A percentile compares a stretch with the other conserved stretches of the same genome.
Evolutionary conservation across 2,888 invertebrate genomes (phyloP).

Genomic region (Colostygia pectinataria): DNA sequence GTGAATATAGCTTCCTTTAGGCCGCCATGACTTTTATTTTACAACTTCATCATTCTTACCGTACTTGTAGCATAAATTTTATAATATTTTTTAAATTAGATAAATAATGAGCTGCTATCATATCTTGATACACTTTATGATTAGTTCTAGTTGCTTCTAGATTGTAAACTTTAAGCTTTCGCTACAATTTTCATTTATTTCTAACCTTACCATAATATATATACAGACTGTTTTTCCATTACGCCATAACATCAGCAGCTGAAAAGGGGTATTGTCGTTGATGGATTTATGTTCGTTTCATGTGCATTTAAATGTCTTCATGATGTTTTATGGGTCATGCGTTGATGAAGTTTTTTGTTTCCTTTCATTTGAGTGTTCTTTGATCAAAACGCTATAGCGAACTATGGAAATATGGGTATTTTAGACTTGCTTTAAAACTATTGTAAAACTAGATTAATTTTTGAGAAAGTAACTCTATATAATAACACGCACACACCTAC

Average conservation of each 20-base stretch:
- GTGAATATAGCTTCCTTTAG: too few relatives aligned
- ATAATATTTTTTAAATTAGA: too few relatives aligned
- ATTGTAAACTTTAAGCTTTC: not conserved
- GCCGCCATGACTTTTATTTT: too few relatives aligned
- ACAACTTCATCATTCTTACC: too few relatives aligned
- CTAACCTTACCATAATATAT: not conserved
- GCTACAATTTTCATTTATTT: not conserved
- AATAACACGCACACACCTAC: too few relatives aligned
- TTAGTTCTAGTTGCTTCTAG: not conserved
- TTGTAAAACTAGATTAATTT: not conserved
- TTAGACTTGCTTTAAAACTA: not conserved
- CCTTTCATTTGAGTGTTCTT: slow-evolving; percentile 9
- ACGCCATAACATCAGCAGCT: slow-evolving; percentile 3
- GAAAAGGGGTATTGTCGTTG: slow-evolving; percentile 18
- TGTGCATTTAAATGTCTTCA: slow-evolving; percentile 27
- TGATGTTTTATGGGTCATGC: slow-evolving; percentile 28
- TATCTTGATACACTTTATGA: not conserved
- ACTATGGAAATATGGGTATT: not conserved
- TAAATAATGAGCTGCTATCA: too few relatives aligned
- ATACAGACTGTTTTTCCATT: not conserved
- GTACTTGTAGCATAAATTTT: too few relatives aligned
- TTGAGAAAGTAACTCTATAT: too few relatives aligned
- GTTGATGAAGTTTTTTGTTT: slow-evolving; percentile 24
- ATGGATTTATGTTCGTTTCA: slow-evolving; percentile 20
- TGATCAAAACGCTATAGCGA: not conserved